Evolutionary conservation across 2,113 vertebrate species (phyloP), one percentile per base, ranked within the genome.

Genomic region (Agelaius tricolor): DNA sequence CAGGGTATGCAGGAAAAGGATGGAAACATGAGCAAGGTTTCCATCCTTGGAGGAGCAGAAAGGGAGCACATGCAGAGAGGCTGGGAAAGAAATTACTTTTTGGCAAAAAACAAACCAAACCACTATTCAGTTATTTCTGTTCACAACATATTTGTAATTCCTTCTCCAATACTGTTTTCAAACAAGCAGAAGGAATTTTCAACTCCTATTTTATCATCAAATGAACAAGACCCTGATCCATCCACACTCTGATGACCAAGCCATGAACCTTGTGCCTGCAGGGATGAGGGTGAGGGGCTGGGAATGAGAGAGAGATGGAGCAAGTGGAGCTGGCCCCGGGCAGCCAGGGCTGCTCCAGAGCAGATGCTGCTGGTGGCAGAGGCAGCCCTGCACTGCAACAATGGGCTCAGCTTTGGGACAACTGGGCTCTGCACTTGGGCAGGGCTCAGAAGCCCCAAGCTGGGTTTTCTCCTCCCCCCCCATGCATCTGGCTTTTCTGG

Each of bases 201-300:
- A 69, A 30, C 39, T 88, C 27, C 0, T 44, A 5, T 57, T 91
- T 83, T 55, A 69, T 24, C 51, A 82, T 13, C 67, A 58, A 19
- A 43, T 6, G 21, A 74, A 55, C 61, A 39, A n/a, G 61, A 27
- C 28, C 18, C 59, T 67, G 10, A 16, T 33, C 55, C 52, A 12
- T 10, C 21, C 10, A 0, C 1, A 14, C 35, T 67, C 44, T 13
- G 35, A 11, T 3, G 37, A 24, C 20, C 2, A 0, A 57, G 41
- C 16, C 51, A 27, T 0, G 0, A 66, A 37, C 54, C 44, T 18
- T 0, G 0, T 5, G 13, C 51, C 81, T 0, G 0, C 26, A 24
- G n/a, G 39, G 44, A 52, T 51, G 10, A 6, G 55, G 43, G 15
- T 0, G 7, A 58, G 59, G 41, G 49, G 30, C 57, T 28, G 62